Base-by-base conservation (phyloP, 2,113 vertebrate genomes). In the Hippocampus guttulatus region DNA sequence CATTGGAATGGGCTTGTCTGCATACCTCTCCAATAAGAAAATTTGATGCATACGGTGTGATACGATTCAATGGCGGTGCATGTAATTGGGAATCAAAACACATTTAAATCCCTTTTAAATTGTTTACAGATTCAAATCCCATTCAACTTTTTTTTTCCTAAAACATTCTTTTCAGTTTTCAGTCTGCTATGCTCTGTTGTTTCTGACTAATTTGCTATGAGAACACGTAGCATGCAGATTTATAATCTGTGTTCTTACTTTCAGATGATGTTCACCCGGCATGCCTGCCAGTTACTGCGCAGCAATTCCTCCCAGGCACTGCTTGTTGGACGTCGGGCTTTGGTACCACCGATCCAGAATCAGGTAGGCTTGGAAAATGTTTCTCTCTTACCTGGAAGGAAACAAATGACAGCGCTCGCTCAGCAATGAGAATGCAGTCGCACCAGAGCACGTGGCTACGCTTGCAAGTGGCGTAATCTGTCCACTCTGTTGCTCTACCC, bases 301-400 rank as follows among this genome's bases (percentile, higher is more conserved):
- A 95, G 88, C 87, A 38, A 1, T 94, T 96, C 80, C 33, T 57
- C 64, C 76, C 83, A 0, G 91, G 90, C 58, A 81, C 88, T 43
- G 75, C 64, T 20, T 97, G 95, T 87, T 95, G 92, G 93, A 97
- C 93, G 72, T 92, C 95, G 0, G 96, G 96, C 66, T 98, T 96
- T 66, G 96, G 96, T 70, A 94, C 92, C 47, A 91, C 87, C 43
- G 15, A 64, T 0, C 55, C 64, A 11, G 47, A 71, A 62, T 75
- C 78, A 71, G 61, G 92, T 92, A 79, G 73, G 66, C 45, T 18
- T n/a, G 49, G 63, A 49, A 49, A n/a, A 20, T 6, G 3, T 23
- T 64, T 64, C 4, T 43, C 20, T 41, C 27, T 20, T 10, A 8
- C 8, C 16, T 7, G 8, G 30, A 20, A 8, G 20, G 30, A 58